Evolutionary conservation across 2,797 vertebrate species (phyloP).

Genomic region (Oreortyx pictus): DNA sequence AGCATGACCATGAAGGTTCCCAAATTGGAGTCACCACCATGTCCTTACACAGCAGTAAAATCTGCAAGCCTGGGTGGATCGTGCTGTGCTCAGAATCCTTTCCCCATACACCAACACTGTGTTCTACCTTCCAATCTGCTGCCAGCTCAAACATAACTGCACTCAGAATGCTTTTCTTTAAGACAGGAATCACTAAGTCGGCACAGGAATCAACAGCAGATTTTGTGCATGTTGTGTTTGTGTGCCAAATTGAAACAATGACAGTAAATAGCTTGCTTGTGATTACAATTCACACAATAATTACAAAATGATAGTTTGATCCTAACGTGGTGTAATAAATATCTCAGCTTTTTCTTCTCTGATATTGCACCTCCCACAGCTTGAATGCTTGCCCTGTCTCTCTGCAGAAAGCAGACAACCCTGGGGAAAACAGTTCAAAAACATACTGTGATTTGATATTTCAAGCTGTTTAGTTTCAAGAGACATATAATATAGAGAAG

Average conservation of each 20-base stretch:
- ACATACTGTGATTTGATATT: not conserved
- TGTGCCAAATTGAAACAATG: not conserved
- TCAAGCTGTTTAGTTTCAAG: not conserved
- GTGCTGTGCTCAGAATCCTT: not conserved
- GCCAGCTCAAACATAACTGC: not conserved
- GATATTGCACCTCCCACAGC: conserved; percentile 2
- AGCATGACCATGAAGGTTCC: not conserved
- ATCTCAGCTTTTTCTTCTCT: not conserved
- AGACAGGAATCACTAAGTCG: not conserved
- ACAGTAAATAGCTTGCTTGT: conserved; percentile 9
- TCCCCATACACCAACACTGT: not conserved
- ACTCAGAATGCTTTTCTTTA: not conserved
- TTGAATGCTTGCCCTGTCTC: not conserved
- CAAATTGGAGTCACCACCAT: conserved; percentile 2
- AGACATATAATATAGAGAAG: not conserved
- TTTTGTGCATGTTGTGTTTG: not conserved
- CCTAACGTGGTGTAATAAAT: not conserved
- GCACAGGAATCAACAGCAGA: not conserved
- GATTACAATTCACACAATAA: conserved; percentile 20
- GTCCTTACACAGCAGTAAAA: conserved; percentile 10
- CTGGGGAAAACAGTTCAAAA: conserved; percentile 13
- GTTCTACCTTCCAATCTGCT: not conserved
- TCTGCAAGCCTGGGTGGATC: not conserved
- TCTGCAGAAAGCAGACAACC: not conserved
- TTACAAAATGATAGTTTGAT: conserved; percentile 21